Percentiles rank a stretch among this genome's conserved stretches.
phyloP scores from a whole-genome alignment of 2,113 vertebrate species.

The Atherinomorus stipes region DNA sequence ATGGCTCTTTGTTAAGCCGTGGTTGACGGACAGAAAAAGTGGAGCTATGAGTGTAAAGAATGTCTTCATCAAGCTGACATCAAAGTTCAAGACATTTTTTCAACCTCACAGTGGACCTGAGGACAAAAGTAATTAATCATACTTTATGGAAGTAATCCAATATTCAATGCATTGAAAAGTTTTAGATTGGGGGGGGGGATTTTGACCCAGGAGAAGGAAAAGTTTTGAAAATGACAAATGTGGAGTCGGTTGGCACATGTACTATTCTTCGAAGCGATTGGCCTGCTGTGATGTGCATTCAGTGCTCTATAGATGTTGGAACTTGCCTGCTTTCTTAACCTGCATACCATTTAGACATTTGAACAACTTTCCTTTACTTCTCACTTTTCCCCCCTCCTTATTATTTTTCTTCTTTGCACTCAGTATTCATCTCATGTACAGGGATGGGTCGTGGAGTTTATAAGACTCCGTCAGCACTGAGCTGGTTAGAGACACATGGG shows the following conservation, averaged over 20 bases:
- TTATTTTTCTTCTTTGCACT: slow-evolving; percentile 9
- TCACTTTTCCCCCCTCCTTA: neutral
- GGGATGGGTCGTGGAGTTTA: slow-evolving; percentile 29
- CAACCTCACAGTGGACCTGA: neutral
- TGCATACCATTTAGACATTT: slow-evolving; percentile 24
- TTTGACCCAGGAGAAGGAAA: too few species aligned
- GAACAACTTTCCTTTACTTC: neutral
- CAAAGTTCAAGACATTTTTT: too few species aligned
- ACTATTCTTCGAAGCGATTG: neutral
- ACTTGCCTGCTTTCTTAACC: slow-evolving; percentile 28
- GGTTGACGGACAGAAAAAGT: neutral
- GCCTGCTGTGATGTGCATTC: neutral
- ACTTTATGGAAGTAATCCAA: too few species aligned
- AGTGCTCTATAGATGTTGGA: slow-evolving; percentile 3
- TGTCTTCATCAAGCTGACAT: neutral
- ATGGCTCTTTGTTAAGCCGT: slow-evolving; percentile 12
- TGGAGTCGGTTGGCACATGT: neutral
- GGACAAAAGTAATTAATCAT: neutral
- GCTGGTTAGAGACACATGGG: slow-evolving; percentile 14
- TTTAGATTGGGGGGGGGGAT: too few species aligned
- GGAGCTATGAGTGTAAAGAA: neutral
- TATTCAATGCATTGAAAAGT: too few species aligned
- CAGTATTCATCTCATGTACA: slow-evolving; percentile 16
- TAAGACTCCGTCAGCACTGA: slow-evolving; percentile 17
- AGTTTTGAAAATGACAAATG: neutral